Percentiles rank a stretch among this genome's conserved stretches.
These are phyloP conservation scores for Xylota sylvarum DNA, from an alignment of 2,888 invertebrate genomes.

Conservation along the genomic window DNA sequence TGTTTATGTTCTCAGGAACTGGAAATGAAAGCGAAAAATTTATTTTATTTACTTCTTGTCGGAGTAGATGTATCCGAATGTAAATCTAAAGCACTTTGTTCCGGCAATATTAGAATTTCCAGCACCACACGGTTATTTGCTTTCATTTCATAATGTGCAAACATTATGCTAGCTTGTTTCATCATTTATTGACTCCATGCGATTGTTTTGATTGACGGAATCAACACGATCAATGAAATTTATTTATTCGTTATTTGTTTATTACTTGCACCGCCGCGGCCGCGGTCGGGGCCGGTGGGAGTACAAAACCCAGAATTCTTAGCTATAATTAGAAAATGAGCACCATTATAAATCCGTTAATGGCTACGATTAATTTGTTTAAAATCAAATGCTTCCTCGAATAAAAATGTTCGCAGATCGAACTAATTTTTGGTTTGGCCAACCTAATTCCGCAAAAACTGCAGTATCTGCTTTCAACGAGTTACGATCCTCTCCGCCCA, in stretches of 20 bases:
- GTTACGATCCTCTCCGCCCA: neutral
- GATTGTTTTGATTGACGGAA: constrained; percentile 53
- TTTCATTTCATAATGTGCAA: constrained; percentile 38
- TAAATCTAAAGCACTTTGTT: constrained; percentile 37
- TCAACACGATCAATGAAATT: constrained; percentile 39
- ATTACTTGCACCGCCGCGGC: constrained; percentile 15
- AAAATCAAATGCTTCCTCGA: neutral
- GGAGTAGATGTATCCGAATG: neutral
- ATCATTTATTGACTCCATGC: constrained; percentile 39
- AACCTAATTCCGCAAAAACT: neutral
- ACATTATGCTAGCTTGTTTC: constrained; percentile 7
- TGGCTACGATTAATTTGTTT: constrained; percentile 13
- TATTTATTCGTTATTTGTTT: constrained; percentile 30
- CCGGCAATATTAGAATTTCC: constrained; percentile 20
- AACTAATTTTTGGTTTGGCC: neutral
- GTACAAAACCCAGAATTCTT: neutral
- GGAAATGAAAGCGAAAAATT: constrained; percentile 25
- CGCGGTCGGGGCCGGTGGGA: neutral
- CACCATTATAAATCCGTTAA: constrained; percentile 23
- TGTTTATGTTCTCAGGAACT: constrained; percentile 57
- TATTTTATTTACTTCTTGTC: constrained; percentile 47
- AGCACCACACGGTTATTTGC: constrained; percentile 26
- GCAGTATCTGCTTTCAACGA: neutral
- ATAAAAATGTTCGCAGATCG: constrained; percentile 24
- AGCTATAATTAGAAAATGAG: constrained; percentile 1